Conservation (phyloP, 1,140 invertebrate genomes). For the Tetramorium alpestre region DNA sequence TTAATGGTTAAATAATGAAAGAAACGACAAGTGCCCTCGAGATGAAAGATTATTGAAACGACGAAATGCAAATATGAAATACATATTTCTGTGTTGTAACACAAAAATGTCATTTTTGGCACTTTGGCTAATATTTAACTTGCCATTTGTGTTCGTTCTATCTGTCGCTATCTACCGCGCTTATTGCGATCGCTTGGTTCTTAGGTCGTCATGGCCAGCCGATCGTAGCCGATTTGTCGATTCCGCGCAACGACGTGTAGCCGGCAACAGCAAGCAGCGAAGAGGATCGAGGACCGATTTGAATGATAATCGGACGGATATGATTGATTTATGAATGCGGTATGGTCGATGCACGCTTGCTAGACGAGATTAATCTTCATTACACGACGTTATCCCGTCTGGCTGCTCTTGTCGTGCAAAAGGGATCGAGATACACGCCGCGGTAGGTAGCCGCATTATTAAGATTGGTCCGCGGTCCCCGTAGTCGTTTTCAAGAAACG, state of each 20-base stretch:
- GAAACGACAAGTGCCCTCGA: not conserved
- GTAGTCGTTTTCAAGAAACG: slow-evolving; percentile 32
- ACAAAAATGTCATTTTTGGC: not conserved
- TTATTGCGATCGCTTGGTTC: slow-evolving; percentile 36
- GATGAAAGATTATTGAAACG: slow-evolving; percentile 11
- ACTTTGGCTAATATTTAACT: not conserved
- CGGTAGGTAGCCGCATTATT: slow-evolving; percentile 63
- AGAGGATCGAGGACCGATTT: slow-evolving; percentile 73
- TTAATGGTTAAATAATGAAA: slow-evolving; percentile 26
- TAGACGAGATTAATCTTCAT: slow-evolving; percentile 83
- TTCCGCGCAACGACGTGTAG: slow-evolving; percentile 43
- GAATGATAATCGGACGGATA: slow-evolving; percentile 81
- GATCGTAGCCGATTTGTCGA: slow-evolving; percentile 45
- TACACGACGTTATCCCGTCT: slow-evolving; percentile 77
- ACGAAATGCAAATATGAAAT: not conserved
- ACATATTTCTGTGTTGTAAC: not conserved
- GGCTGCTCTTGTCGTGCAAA: slow-evolving; percentile 43
- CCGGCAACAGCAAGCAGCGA: not conserved
- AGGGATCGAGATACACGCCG: slow-evolving; percentile 27
- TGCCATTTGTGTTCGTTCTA: not conserved
- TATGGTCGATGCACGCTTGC: slow-evolving; percentile 63
- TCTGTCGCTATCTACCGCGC: slow-evolving; percentile 20
- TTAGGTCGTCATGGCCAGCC: slow-evolving; percentile 30
- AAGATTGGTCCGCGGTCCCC: slow-evolving; percentile 51
- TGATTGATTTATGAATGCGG: slow-evolving; percentile 82